These are phyloP conservation scores for Pachycephala philippinensis DNA, from an alignment of 2,113 vertebrate species.

Conservation along the genomic window DNA sequence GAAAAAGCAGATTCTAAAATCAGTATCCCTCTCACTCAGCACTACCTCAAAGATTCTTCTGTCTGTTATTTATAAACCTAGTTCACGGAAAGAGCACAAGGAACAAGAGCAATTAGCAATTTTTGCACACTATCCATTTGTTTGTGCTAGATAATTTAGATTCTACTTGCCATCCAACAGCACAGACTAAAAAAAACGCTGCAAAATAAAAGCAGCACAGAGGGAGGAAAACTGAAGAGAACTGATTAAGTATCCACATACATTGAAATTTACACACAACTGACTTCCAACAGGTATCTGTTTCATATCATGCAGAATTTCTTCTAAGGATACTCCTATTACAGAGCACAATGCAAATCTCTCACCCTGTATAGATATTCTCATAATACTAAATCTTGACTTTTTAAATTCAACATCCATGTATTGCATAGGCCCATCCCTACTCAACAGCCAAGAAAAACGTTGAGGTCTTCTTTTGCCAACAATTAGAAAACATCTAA, in stretches of 20 bases:
- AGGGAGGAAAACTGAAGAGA: neutral
- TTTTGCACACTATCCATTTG: neutral
- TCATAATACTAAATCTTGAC: neutral
- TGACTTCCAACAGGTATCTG: neutral
- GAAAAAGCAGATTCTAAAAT: neutral
- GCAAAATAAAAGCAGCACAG: neutral
- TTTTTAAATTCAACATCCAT: neutral
- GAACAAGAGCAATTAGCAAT: neutral
- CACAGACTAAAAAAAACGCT: rapidly evolving
- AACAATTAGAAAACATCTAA: neutral
- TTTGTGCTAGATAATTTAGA: neutral
- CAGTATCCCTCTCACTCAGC: neutral
- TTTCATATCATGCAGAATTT: neutral
- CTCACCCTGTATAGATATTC: neutral
- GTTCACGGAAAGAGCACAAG: neutral
- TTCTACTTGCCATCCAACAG: neutral
- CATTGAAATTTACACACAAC: neutral
- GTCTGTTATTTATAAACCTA: neutral
- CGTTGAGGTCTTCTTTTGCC: neutral
- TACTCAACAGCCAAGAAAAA: neutral
- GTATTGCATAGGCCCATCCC: neutral
- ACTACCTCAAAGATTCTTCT: neutral
- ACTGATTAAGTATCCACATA: neutral
- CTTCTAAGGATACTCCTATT: neutral
- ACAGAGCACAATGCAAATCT: neutral